Conservation (phyloP, 2,797 vertebrate genomes). For the Periophthalmus magnuspinnatus region DNA sequence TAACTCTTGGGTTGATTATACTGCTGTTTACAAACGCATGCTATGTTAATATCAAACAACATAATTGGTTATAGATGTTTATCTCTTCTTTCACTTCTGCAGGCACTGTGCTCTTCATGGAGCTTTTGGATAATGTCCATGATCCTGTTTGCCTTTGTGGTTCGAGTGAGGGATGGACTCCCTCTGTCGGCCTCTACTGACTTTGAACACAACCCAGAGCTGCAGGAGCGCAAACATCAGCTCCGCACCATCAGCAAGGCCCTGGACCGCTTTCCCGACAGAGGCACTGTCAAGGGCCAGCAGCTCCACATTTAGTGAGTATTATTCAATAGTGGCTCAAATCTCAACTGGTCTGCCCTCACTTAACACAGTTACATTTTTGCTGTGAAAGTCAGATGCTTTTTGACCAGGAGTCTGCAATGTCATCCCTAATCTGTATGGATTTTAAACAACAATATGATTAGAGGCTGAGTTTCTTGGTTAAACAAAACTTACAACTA, state of each 20-base stretch:
- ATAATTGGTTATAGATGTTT: neutral
- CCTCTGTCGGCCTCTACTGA: slow-evolving; percentile 96
- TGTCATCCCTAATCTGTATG: neutral
- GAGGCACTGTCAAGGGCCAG: slow-evolving; percentile 81
- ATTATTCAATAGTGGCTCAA: neutral
- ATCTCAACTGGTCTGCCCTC: neutral
- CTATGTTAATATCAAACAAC: neutral
- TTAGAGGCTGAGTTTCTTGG: neutral
- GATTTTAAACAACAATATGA: too few species aligned
- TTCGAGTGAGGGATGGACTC: slow-evolving; percentile 93
- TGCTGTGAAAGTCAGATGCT: neutral
- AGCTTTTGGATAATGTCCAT: slow-evolving; percentile 86
- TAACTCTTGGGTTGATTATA: neutral
- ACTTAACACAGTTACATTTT: neutral
- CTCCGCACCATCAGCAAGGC: slow-evolving; percentile 82
- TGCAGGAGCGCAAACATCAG: slow-evolving; percentile 89
- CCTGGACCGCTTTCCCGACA: slow-evolving; percentile 78
- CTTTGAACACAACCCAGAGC: slow-evolving; percentile 87
- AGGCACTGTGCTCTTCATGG: slow-evolving; percentile 82
- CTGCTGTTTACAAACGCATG: neutral
- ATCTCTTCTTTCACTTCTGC: slow-evolving; percentile 9
- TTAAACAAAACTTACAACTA: neutral
- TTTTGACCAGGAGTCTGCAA: neutral
- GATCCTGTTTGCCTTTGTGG: slow-evolving; percentile 95
- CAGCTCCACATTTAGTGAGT: slow-evolving; percentile 89